Conservation (phyloP, 2,888 invertebrate species). For the Catotricha subobsoleta region DNA sequence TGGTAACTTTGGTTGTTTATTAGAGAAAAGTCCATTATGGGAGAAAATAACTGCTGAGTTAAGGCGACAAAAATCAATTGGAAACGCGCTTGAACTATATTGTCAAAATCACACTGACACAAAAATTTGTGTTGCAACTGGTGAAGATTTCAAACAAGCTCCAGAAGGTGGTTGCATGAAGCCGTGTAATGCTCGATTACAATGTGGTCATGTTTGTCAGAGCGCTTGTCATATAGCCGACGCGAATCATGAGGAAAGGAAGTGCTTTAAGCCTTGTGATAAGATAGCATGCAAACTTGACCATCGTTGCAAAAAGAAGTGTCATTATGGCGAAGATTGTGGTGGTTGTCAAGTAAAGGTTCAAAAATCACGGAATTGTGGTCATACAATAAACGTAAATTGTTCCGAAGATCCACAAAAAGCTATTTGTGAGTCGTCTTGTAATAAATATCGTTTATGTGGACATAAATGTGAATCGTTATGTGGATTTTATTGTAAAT, state of each 20-base stretch:
- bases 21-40: constrained; percentile 35
- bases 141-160: background rate
- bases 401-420: constrained; percentile 1
- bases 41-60: constrained; percentile 13
- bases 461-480: constrained; percentile 1
- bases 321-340: constrained; percentile 3
- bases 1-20: constrained; percentile 42
- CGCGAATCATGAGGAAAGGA: background rate
- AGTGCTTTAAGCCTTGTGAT: background rate
- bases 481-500: background rate
- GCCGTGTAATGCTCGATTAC: background rate
- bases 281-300: constrained; percentile 1
- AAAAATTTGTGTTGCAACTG: background rate
- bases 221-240: constrained; percentile 4
- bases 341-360: background rate
- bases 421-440: background rate
- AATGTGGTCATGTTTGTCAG: constrained; percentile 1
- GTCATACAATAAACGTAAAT: background rate
- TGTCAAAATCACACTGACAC: constrained; percentile 6
- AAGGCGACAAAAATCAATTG: background rate
- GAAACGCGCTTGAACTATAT: constrained; percentile 2
- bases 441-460: background rate
- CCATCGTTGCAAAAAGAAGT: constrained; percentile 2
- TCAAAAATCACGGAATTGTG: background rate
- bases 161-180: constrained; percentile 4